Base-by-base conservation (phyloP, 2,113 vertebrate genomes). In the Phylloscopus trochiloides region DNA sequence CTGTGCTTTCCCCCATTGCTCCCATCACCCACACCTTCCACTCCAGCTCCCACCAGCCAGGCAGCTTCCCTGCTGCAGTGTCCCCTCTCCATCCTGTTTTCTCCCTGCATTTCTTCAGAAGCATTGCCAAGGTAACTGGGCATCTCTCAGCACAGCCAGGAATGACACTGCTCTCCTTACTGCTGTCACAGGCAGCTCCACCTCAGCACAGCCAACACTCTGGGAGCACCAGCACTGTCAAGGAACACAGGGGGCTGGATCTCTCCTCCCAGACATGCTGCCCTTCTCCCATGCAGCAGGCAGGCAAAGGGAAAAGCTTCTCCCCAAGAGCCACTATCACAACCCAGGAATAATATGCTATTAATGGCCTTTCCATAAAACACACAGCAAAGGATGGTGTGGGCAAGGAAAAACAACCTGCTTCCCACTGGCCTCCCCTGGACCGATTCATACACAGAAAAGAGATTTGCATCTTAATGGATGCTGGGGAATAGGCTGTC, bases 111-210 rank as follows among this genome's bases (percentile, higher is more conserved):
- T 70, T 95, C 89, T 88, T 67, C 88, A 90, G 79, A 76, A 86
- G 73, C 84, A 94, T 76, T 47, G 31, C 92, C 94, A 96, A 91
- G 94, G 95, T 90, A 96, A 96, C 86, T 57, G 51, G 92, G 80
- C 82, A 95, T 5, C 57, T 63, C 28, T 1, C 7, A 10, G 58
- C 20, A 8, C 2, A 9, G 42, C 6, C 26, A 55, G 18, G 26
- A 92, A 45, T 26, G 78, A 71, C 86, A 62, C 25, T 42, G 63
- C 61, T 92, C 42, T 42, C 68, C 61, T 42, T 34, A 18, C 38
- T 36, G 74, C n/a, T 57, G 82, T 70, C 78, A 84, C 45, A 19
- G 59, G 81, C 40, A 17, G 5, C 28, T 63, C 54, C 73, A 80
- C 7, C 50, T 89, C 95, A 68, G 86, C 75, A 93, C 92, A 92